A percentile compares a stretch with the other conserved stretches of the same genome.
phyloP scores from a whole-genome alignment of 2,113 vertebrate species.

The Pantherophis guttatus region DNA sequence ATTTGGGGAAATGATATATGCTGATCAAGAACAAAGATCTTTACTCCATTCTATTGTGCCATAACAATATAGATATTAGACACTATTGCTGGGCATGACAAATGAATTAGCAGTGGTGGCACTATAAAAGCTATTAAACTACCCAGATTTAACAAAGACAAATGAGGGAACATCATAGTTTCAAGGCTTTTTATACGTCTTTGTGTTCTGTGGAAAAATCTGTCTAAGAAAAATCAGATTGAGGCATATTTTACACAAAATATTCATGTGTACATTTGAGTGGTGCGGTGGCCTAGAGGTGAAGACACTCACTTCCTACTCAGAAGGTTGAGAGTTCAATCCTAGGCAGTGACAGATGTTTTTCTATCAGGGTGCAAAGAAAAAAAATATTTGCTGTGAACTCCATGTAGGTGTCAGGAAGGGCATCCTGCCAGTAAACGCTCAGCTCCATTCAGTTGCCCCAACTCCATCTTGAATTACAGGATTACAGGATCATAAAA shows the following conservation, averaged over 20 bases:
- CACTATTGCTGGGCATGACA: not conserved
- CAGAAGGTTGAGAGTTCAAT: not conserved
- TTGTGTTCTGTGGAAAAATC: not conserved
- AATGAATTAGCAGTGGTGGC: not conserved
- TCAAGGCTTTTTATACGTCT: not conserved
- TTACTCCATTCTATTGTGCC: not conserved
- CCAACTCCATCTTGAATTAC: too few relatives aligned
- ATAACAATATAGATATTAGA: not conserved
- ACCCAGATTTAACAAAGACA: not conserved
- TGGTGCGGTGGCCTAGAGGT: not conserved
- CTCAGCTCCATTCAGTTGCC: not conserved
- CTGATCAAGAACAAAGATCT: constrained; percentile 6
- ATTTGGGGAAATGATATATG: not conserved
- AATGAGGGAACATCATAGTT: not conserved
- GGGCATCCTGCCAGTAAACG: not conserved
- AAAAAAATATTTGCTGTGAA: not conserved
- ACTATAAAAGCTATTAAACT: not conserved
- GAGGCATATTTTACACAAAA: not conserved
- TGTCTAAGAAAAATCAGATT: not conserved
- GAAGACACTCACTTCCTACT: not conserved
- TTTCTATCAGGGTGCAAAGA: not conserved
- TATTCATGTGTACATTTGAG: not conserved
- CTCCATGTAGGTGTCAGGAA: not conserved
- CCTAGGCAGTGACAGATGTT: not conserved
- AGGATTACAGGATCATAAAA: not conserved